Percentiles rank a stretch among this genome's conserved stretches.
Evolutionary conservation across 2,888 invertebrate species (phyloP).

Genomic region (Flabesymbios commensalis): DNA sequence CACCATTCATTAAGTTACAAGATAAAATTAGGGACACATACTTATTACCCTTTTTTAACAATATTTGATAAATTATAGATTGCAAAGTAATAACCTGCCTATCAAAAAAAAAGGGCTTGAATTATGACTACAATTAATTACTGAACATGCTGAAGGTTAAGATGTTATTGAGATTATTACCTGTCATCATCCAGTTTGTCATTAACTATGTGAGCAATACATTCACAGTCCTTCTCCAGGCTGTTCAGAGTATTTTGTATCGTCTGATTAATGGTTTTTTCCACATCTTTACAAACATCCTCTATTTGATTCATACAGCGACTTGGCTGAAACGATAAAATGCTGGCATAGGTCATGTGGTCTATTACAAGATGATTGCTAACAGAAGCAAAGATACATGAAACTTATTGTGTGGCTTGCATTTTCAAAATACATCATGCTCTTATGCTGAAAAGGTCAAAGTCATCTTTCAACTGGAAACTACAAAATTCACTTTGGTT

Average conservation of each 20-base stretch:
- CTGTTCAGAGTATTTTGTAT: conserved; percentile 67
- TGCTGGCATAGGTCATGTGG: not conserved
- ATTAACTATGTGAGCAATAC: conserved; percentile 61
- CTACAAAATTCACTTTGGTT: too few relatives aligned
- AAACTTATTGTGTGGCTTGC: not conserved
- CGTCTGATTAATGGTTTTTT: conserved; percentile 66
- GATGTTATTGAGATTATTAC: conserved; percentile 37
- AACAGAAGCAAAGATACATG: too few relatives aligned
- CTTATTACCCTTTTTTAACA: too few relatives aligned
- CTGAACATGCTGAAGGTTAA: too few relatives aligned
- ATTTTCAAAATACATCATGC: conserved; percentile 2
- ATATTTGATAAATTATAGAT: conserved; percentile 27
- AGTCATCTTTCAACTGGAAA: too few relatives aligned
- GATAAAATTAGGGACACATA: too few relatives aligned
- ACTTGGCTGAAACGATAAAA: conserved; percentile 38
- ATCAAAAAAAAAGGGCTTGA: conserved; percentile 52
- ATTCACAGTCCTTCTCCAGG: conserved; percentile 65
- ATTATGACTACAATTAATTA: conserved; percentile 43
- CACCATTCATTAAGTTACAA: too few relatives aligned
- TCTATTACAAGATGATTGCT: not conserved
- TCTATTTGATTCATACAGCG: conserved; percentile 67
- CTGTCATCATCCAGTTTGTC: conserved; percentile 60
- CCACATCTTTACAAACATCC: conserved; percentile 65
- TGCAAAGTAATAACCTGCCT: not conserved
- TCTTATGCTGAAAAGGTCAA: not conserved